Conservation (phyloP, 1,140 invertebrate species). For the Heliothis virescens region DNA sequence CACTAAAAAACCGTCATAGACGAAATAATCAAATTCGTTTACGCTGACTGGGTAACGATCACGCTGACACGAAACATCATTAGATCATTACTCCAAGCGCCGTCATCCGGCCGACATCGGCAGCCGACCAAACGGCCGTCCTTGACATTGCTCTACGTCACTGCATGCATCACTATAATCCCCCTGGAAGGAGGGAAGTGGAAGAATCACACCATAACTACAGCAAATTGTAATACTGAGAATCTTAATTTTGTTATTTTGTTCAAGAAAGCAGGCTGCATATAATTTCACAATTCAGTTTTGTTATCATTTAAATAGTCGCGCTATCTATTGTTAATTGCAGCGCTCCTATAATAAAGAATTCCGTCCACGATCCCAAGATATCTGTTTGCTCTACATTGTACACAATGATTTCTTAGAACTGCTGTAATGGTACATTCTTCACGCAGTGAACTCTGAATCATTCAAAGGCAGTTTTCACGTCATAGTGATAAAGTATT, state of each 20-base stretch:
- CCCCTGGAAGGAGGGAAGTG: background rate
- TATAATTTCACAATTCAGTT: background rate
- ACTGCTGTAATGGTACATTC: background rate
- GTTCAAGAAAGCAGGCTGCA: background rate
- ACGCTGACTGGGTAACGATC: slow-evolving; percentile 1
- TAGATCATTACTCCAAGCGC: slow-evolving; percentile 49
- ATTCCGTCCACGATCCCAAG: background rate
- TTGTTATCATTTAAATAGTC: background rate
- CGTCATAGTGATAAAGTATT: background rate
- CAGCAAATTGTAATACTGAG: no score
- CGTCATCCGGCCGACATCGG: slow-evolving; percentile 52
- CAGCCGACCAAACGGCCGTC: slow-evolving; percentile 51
- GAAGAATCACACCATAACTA: no score
- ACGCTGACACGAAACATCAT: slow-evolving; percentile 34
- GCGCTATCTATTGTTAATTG: background rate
- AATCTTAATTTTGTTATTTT: no score
- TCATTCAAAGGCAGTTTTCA: background rate
- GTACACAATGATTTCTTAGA: background rate
- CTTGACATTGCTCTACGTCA: background rate
- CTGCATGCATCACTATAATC: background rate
- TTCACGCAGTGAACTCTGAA: background rate
- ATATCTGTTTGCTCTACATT: background rate
- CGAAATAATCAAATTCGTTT: background rate
- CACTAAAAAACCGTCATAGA: background rate
- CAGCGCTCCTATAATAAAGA: background rate